These are phyloP conservation scores for Andrena cerasifolii DNA, from an alignment of 1,140 invertebrate species.

Conservation along the genomic window DNA sequence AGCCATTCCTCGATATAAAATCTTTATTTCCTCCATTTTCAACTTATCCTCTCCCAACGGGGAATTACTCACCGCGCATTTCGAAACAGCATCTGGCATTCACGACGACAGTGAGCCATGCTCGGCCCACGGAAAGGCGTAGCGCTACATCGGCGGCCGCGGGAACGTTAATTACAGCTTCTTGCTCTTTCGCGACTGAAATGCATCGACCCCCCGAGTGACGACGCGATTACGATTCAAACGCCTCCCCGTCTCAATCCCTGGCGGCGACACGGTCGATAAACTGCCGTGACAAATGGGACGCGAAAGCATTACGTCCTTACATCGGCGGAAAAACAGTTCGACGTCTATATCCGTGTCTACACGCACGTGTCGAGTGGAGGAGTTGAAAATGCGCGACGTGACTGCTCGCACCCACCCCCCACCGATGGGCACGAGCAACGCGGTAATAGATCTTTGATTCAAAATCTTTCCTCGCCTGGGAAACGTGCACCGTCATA, in stretches of 20 bases:
- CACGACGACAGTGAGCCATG: too few species aligned
- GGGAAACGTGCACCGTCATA: slow-evolving; percentile 59
- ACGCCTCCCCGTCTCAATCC: slow-evolving; percentile 31
- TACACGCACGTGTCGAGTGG: neutral
- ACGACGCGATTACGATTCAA: slow-evolving; percentile 44
- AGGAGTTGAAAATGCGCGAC: slow-evolving; percentile 59
- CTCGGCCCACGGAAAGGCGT: neutral
- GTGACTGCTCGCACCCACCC: slow-evolving; percentile 29
- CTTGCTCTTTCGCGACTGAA: slow-evolving; percentile 7
- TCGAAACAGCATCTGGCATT: too few species aligned
- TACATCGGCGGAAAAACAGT: slow-evolving; percentile 30
- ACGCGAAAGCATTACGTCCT: slow-evolving; percentile 63
- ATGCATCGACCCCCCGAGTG: slow-evolving; percentile 14
- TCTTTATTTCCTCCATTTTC: too few species aligned
- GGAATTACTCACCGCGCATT: too few species aligned
- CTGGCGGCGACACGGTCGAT: slow-evolving; percentile 33
- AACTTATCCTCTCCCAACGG: too few species aligned
- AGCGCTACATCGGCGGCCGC: neutral
- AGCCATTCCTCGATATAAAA: too few species aligned
- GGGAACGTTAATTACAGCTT: slow-evolving; percentile 8
- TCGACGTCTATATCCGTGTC: neutral
- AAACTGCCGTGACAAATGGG: slow-evolving; percentile 70
- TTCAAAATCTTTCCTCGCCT: slow-evolving; percentile 65
- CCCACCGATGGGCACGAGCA: slow-evolving; percentile 20
- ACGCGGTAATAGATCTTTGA: slow-evolving; percentile 66